These are phyloP conservation scores for Rhodophaea formosa DNA, from an alignment of 2,888 invertebrate species.

Conservation along the genomic window DNA sequence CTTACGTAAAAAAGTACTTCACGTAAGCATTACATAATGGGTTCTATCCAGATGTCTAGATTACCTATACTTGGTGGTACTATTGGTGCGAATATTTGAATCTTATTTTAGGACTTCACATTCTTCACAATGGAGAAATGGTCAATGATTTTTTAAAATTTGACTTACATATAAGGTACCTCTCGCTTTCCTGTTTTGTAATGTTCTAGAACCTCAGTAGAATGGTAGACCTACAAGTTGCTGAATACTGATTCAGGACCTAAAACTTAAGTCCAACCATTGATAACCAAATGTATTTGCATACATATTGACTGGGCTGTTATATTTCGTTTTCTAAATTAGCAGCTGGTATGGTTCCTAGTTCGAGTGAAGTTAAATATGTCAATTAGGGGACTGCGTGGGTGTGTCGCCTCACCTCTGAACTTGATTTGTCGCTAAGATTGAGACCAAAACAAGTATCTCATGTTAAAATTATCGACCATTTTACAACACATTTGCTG, in stretches of 20 bases:
- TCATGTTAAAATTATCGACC: conserved; percentile 38
- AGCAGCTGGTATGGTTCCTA: conserved; percentile 82
- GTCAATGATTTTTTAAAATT: background rate
- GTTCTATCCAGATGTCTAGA: background rate
- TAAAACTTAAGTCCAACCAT: conserved; percentile 39
- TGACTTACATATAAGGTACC: background rate
- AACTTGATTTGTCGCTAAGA: conserved; percentile 38
- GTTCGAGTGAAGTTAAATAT: conserved; percentile 79
- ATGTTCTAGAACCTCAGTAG: conserved; percentile 18
- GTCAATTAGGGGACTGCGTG: conserved; percentile 81
- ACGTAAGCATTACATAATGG: background rate
- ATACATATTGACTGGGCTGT: conserved; percentile 56
- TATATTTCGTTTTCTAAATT: conserved; percentile 73
- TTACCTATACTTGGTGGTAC: conserved; percentile 12
- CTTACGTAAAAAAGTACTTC: conserved; percentile 1
- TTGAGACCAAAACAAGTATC: conserved; percentile 48
- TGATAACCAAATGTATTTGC: conserved; percentile 53
- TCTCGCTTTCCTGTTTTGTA: background rate
- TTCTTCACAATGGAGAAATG: background rate
- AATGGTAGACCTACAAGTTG: conserved; percentile 18
- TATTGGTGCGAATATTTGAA: background rate
- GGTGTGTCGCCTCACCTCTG: conserved; percentile 70
- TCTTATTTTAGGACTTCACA: conserved; percentile 18
- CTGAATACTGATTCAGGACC: conserved; percentile 28
- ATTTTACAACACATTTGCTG: conserved; percentile 43